Evolutionary conservation across 2,888 invertebrate species (phyloP).

Genomic region (Drosophila aldrichi): DNA sequence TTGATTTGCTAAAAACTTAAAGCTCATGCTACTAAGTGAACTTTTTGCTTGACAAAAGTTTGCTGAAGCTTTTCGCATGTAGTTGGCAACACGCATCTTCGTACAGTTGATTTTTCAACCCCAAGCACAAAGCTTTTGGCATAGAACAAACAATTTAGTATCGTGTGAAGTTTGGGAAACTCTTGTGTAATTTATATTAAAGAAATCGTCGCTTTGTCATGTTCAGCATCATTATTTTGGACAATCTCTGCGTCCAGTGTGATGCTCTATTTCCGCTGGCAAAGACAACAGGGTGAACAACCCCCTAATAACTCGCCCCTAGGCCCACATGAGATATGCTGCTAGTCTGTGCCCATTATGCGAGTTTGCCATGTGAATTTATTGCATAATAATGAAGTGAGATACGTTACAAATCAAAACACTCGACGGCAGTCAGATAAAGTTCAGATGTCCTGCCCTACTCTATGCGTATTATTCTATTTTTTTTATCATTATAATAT

Average conservation of each 20-base stretch:
- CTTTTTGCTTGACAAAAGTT: constrained; percentile 24
- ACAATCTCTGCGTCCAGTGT: constrained; percentile 37
- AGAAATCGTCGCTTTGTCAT: constrained; percentile 48
- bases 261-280: constrained; percentile 63
- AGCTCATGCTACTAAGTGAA: constrained; percentile 17
- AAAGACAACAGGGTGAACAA: constrained; percentile 28
- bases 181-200: constrained; percentile 16
- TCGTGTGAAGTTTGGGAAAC: neutral
- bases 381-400: constrained; percentile 85
- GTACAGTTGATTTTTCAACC: constrained; percentile 34
- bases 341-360: constrained; percentile 56
- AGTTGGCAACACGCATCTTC: constrained; percentile 38
- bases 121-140: constrained; percentile 12
- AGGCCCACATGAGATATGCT: constrained; percentile 35
- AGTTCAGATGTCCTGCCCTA: constrained; percentile 29
- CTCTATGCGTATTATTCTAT: constrained; percentile 20
- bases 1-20: constrained; percentile 11
- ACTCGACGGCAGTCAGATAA: constrained; percentile 83
- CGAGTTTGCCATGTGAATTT: constrained; percentile 69
- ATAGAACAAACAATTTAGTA: neutral
- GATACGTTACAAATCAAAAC: constrained; percentile 85
- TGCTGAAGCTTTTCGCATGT: neutral
- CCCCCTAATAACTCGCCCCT: constrained; percentile 47
- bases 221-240: constrained; percentile 70
- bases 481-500: constrained; percentile 81